Percentiles rank a stretch among this genome's conserved stretches.
These are phyloP conservation scores for Artemia sinica DNA, from an alignment of 2,888 invertebrate species.

Conservation along the genomic window DNA sequence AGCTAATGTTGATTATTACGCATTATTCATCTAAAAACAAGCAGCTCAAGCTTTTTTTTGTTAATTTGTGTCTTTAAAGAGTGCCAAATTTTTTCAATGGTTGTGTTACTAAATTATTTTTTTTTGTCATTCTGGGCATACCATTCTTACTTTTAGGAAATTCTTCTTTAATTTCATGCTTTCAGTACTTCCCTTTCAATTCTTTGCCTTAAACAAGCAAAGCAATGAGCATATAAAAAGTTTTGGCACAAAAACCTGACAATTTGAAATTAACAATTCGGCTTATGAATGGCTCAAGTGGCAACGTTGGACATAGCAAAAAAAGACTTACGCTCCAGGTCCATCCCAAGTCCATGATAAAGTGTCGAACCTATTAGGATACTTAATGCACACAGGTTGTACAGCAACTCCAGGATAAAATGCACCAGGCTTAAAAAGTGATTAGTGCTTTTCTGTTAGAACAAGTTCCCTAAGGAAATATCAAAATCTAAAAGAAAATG, in stretches of 20 bases:
- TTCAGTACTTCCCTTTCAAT: no score
- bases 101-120: no score
- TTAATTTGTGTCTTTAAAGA: no score
- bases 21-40: no score
- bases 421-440: constrained; percentile 74
- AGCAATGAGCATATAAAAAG: constrained; percentile 11
- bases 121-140: no score
- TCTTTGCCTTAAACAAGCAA: background rate
- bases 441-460: constrained; percentile 73
- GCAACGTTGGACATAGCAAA: constrained; percentile 18
- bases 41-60: no score
- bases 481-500: constrained; percentile 47
- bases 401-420: constrained; percentile 90
- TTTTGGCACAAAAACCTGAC: background rate
- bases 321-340: constrained; percentile 75
- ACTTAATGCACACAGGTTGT: constrained; percentile 78
- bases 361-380: constrained; percentile 71
- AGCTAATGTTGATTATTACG: no score
- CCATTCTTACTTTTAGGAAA: no score
- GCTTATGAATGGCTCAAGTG: constrained; percentile 3
- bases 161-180: no score
- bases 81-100: no score
- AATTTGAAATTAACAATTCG: background rate
- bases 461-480: constrained; percentile 92
- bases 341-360: constrained; percentile 92